phyloP scores from a whole-genome alignment of 30 jellyfish, hydroid and myxozoan species.

The Chrysaora quinquecirrha region DNA sequence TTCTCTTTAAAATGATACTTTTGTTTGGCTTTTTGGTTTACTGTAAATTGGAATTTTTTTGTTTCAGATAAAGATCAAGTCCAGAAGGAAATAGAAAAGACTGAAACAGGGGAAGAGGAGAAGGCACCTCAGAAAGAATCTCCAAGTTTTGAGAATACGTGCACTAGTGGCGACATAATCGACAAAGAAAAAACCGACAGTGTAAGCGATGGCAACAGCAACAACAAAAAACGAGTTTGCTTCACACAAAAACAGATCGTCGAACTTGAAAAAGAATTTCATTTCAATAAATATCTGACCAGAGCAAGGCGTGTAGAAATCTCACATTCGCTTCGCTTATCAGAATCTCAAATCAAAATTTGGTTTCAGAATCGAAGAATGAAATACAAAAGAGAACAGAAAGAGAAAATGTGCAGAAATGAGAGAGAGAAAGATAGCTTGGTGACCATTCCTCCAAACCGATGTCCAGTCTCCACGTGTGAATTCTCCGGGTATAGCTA shows the following conservation, averaged over 20 bases:
- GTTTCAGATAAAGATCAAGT: no score
- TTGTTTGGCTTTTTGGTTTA: no score
- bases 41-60: no score
- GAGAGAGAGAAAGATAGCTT: conserved; percentile 57
- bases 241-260: conserved; percentile 93
- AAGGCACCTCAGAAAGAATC: not conserved
- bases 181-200: conserved; percentile 28
- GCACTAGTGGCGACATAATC: not conserved
- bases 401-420: conserved; percentile 64
- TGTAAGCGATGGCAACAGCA: conserved; percentile 33
- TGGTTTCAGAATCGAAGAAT: conserved; percentile 93
- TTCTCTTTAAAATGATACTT: no score
- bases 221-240: conserved; percentile 79
- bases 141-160: not conserved
- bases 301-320: conserved; percentile 91
- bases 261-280: conserved; percentile 94
- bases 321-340: conserved; percentile 55
- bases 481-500: conserved; percentile 52
- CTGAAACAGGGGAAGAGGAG: conserved; percentile 2
- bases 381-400: conserved; percentile 92
- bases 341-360: conserved; percentile 86
- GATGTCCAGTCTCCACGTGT: conserved; percentile 76
- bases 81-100: conserved; percentile 1
- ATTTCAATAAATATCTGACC: conserved; percentile 79
- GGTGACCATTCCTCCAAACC: conserved; percentile 71